Evolutionary conservation across 92 coral and sea anemone genomes (phyloP), one percentile per base, ranked within the genome.

Genomic region (Diadumene lineata): DNA sequence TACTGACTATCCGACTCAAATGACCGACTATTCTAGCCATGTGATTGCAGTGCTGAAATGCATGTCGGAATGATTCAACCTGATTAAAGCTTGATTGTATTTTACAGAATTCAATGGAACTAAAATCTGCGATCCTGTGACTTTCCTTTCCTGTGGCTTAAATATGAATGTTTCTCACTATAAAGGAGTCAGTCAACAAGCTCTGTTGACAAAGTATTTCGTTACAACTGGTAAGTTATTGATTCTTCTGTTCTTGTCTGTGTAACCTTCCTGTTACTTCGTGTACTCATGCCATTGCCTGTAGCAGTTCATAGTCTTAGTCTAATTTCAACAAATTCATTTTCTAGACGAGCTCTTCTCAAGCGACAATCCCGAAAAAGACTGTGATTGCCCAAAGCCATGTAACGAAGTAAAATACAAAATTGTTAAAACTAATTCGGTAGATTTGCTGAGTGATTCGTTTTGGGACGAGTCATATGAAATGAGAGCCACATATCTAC

Each of bases 21-120:
- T n/a, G n/a, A n/a, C n/a, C n/a, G n/a, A n/a, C n/a, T n/a, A n/a
- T n/a, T n/a, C n/a, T n/a, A n/a, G n/a, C n/a, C n/a, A n/a, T n/a
- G n/a, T n/a, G n/a, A n/a, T n/a, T n/a, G n/a, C n/a, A n/a, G n/a
- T n/a, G 53, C 9, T 46, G 53, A 16, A 16, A 46, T n/a, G n/a
- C n/a, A n/a, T n/a, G n/a, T n/a, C n/a, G n/a, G n/a, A n/a, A n/a
- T n/a, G n/a, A n/a, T n/a, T n/a, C n/a, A n/a, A n/a, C n/a, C n/a
- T n/a, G n/a, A n/a, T n/a, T n/a, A n/a, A n/a, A n/a, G n/a, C n/a
- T n/a, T n/a, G n/a, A n/a, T n/a, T n/a, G n/a, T n/a, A n/a, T 53
- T 53, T 53, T 53, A 13, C 24, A 53, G 58, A 53, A 53, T 53
- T 53, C 4, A 53, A 53, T 53, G 58, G 58, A 9, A 53, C 58